Evolutionary conservation across 1,140 invertebrate species (phyloP), one percentile per base, ranked within the genome.

Genomic region (Stratiolaelaps scimitus): DNA sequence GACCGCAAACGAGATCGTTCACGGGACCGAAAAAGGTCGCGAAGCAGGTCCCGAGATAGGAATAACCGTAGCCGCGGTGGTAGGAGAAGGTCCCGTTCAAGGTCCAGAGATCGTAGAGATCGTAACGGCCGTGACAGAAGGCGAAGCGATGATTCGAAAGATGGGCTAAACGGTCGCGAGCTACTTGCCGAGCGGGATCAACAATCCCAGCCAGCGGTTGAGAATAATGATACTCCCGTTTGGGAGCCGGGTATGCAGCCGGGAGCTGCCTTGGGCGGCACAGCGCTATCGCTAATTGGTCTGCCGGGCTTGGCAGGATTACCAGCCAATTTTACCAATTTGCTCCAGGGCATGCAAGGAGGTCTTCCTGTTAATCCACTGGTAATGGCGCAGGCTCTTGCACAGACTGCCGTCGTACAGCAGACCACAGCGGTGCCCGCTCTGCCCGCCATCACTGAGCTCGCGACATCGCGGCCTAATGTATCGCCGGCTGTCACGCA

Each of bases 1-100:
- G 47, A 66, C 15, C 65, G 65, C 43, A 66, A 46, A 34, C 26
- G 43, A 60, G 29, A 67, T 47, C 44, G 47, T 28, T 67, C 65
- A 23, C 65, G 60, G 17, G 66, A 68, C 19, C 29, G 67, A 23
- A 48, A 66, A 48, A 43, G 66, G 17, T 68, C 67, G 7, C 29
- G 43, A 17, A 47, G 65, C 19, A 65, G 66, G 10, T 67, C 67
- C 53, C 53, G 53, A 17, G 34, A 26, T 60, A 26, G 53, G 23
- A 60, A 23, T 10, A n/a, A 34, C 6, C 19, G 47, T 20, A 28
- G 26, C 47, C 53, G 53, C 13, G 53, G 53, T 13, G 13, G 53
- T 5, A 26, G 53, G 34, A 29, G 26, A 15, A n/a, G 53, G 23
- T 60, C 53, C 53, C 13, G 53, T 17, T 60, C 53, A 26, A n/a